Evolutionary conservation across 2,797 vertebrate species (phyloP).

Genomic region (Xenops minutus): DNA sequence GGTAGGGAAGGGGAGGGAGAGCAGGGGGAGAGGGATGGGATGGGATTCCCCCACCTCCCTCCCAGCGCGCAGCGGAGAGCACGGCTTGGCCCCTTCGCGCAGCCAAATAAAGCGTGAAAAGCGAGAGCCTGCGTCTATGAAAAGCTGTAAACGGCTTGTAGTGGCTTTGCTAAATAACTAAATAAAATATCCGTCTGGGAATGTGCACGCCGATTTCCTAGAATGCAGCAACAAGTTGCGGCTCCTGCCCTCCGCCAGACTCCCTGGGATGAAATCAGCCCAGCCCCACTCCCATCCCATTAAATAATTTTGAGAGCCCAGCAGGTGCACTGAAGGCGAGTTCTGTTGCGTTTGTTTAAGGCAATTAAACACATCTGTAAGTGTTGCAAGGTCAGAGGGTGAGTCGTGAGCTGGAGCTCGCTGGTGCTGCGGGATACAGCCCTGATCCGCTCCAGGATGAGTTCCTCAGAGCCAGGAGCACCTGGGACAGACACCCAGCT

Average conservation of each 20-base stretch:
- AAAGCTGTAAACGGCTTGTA: fast-evolving
- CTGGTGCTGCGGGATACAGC: background rate
- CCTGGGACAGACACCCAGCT: background rate
- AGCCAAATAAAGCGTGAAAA: background rate
- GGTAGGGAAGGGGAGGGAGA: background rate
- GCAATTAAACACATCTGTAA: slow-evolving; percentile 10
- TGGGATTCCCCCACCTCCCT: background rate
- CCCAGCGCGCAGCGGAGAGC: background rate
- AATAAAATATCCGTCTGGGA: fast-evolving
- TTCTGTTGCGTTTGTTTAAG: fast-evolving
- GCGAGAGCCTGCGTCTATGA: fast-evolving
- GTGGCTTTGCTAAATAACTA: background rate
- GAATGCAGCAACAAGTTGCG: background rate
- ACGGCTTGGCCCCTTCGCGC: background rate
- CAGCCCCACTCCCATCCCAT: background rate
- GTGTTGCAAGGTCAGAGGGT: background rate
- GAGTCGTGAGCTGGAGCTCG: background rate
- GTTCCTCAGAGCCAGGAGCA: background rate
- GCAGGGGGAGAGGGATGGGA: background rate
- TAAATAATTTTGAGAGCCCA: background rate
- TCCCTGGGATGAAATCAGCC: background rate
- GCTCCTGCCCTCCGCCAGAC: background rate
- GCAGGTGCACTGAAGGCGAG: fast-evolving
- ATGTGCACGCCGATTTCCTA: background rate
- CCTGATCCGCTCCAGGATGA: background rate